Evolutionary conservation across 2,113 vertebrate genomes (phyloP), one percentile per base, ranked within the genome.

Genomic region (Gobio gobio): DNA sequence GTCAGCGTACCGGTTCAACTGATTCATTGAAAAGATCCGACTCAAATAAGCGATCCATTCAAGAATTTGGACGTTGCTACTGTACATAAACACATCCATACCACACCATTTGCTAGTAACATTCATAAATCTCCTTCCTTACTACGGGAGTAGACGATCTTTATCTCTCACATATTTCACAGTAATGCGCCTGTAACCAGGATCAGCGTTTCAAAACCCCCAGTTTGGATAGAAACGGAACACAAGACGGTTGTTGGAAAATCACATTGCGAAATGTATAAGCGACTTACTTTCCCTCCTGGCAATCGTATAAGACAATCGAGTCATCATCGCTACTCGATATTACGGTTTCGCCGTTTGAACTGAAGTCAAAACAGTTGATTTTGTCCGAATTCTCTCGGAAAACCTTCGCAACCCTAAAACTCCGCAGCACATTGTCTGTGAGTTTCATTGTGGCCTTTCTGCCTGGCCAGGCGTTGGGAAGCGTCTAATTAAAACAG

Each of bases 291-390:
- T 99, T 99, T 92, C 98, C 98, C 94, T 99, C 98, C 90, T 99
- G 98, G 92, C 98, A 99, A 92, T 99, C 98, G 54, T 99, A 99
- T 36, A 99, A 93, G 73, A 99, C 98, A 89, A 99, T 95, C 26
- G 98, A 99, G 87, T 99, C 98, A 74, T 99, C 98, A 88, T 99
- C 98, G 91, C 98, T 99, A 93, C 98, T 99, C 77, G 97, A 99
- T 88, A 99, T 99, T 83, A 99, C 97, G 1, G 97, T 98, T 93
- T 99, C 98, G 82, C 98, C 98, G 59, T 98, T 99, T 9, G 98
- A 98, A 78, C 98, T 98, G 93, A 99, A 99, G 79, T 99, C 98
- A 85, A 99, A 99, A 90, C 98, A 99, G 90, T 99, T 99, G 68
- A 99, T 99, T 92, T 99, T 99, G 92, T 99, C 97, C 12, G 97